Conservation (phyloP, 2,797 vertebrate genomes). For the Uromys caudimaculatus region DNA sequence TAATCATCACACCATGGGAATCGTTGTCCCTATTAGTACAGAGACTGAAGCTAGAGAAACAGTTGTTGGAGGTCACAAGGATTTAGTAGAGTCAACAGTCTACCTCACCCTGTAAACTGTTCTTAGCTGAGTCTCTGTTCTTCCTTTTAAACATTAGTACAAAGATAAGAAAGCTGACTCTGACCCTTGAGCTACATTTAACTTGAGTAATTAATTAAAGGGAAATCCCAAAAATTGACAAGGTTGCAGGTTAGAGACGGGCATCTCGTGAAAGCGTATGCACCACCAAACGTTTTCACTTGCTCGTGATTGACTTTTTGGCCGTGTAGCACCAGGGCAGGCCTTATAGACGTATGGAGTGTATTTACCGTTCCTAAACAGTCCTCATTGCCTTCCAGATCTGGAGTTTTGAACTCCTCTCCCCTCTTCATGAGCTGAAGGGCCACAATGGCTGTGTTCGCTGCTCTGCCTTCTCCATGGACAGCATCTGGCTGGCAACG, state of each 20-base stretch:
- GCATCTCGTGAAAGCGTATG: not conserved
- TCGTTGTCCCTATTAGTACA: not conserved
- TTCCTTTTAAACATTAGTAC: not conserved
- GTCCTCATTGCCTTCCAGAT: conserved; percentile 87
- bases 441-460: conserved; percentile 95
- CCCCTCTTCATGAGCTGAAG: conserved; percentile 87
- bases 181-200: conserved; percentile 14
- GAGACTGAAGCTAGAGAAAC: conserved; percentile 22
- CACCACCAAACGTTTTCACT: not conserved
- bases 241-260: not conserved
- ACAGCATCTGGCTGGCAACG: conserved; percentile 91
- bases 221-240: not conserved
- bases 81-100: not conserved
- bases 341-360: not conserved
- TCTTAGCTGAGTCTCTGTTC: not conserved
- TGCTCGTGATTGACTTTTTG: not conserved
- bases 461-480: conserved; percentile 94
- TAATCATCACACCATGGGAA: not conserved
- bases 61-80: not conserved
- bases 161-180: conserved; percentile 31
- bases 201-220: conserved; percentile 55
- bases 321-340: not conserved
- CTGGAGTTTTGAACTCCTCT: conserved; percentile 91
- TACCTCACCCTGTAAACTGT: not conserved
- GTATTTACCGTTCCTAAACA: not conserved